Base-by-base conservation (phyloP, 2,113 vertebrate species). In the Notothenia coriiceps region DNA sequence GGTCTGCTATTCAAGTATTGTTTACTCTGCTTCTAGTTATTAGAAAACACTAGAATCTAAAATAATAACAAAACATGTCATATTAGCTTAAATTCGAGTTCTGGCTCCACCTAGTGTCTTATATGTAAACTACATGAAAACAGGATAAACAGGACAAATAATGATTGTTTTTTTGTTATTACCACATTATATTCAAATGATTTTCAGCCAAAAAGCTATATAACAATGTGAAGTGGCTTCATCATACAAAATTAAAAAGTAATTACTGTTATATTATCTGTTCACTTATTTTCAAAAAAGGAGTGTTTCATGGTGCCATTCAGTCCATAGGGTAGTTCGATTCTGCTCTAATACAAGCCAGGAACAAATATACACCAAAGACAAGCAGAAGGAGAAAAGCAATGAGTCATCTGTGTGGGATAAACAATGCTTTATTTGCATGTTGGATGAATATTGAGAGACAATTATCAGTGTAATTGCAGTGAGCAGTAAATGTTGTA, bases 391-490 rank as follows among this genome's bases (percentile, higher is more conserved):
- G 2, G 4, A 56, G 13, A 10, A 8, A 70, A 59, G 18, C 57
- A 57, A 17, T 4, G 18, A 55, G 50, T 60, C 46, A 15, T 29
- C 22, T 10, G 5, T 78, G 66, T 63, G 68, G 65, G 59, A 65
- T 52, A 75, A 68, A 83, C 52, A 57, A 67, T 46, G 18, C 73
- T 92, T 92, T 91, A 91, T 88, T 91, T 49, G 46, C 54, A 80
- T 59, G 68, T 66, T 62, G 33, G 44, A 66, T 51, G 6, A 70
- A 72, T 68, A 86, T 47, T 77, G 9, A 79, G 68, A 75, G 46
- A 79, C 71, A 40, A 54, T 72, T 43, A 52, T 20, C n/a, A 35
- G 35, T 73, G 65, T 10, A 52, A 70, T 15, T 67, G 33, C 50
- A 22, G 40, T 25, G 47, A 75, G 15, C 57, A 72, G 33, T 77